These are phyloP conservation scores for Metaphire vulgaris DNA, from an alignment of 1,140 invertebrate genomes.

Conservation along the genomic window DNA sequence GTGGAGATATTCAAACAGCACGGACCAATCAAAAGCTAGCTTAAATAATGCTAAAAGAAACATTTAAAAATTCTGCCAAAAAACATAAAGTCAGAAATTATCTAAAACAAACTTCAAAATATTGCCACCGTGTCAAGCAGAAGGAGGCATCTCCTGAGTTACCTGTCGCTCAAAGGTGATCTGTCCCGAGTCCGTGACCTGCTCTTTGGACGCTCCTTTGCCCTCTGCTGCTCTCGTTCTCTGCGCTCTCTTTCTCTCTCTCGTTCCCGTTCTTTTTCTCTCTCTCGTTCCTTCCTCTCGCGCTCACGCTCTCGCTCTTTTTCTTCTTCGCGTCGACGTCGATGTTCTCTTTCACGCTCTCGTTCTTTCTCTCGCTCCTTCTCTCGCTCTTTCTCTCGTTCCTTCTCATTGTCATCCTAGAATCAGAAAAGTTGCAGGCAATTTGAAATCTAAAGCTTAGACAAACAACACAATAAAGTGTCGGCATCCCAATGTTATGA, in stretches of 20 bases:
- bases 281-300: constrained; percentile 36
- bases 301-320: constrained; percentile 36
- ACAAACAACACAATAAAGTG: no score
- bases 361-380: constrained; percentile 48
- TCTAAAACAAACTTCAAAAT: not conserved
- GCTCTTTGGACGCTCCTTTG: constrained; percentile 33
- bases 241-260: constrained; percentile 40
- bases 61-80: no score
- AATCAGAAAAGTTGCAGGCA: no score
- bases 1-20: no score
- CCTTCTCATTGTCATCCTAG: constrained; percentile 28
- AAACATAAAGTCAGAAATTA: no score
- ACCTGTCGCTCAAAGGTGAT: constrained; percentile 40
- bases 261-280: constrained; percentile 36
- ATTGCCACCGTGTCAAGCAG: constrained; percentile 74
- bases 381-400: constrained; percentile 49
- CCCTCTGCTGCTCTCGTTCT: constrained; percentile 39
- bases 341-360: constrained; percentile 36
- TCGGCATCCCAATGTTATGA: no score
- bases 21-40: no score
- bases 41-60: no score
- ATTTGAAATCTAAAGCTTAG: no score
- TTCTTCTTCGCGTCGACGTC: constrained; percentile 33
- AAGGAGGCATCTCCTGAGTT: no score
- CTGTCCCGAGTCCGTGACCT: constrained; percentile 32